A percentile compares a stretch with the other conserved stretches of the same genome.
phyloP scores from a whole-genome alignment of 2,888 invertebrate genomes.

The Hecatera dysodea region DNA sequence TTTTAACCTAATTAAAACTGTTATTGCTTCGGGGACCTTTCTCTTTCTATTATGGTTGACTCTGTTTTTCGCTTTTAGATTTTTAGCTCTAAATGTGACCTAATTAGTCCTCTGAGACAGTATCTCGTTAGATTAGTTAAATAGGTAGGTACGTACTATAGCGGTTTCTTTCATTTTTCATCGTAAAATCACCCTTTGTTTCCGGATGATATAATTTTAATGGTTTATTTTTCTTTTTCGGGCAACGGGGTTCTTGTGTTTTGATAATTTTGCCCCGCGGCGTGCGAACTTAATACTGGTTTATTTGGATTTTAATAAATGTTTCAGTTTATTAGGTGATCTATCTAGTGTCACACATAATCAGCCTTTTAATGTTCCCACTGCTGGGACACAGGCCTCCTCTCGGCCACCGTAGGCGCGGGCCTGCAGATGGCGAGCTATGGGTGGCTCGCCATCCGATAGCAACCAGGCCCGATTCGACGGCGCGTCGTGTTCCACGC shows the following conservation, averaged over 20 bases:
- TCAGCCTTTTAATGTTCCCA: no score
- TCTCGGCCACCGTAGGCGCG: no score
- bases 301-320: neutral
- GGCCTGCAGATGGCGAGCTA: no score
- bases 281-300: neutral
- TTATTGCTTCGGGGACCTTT: slow-evolving; percentile 76
- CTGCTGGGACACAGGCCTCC: no score
- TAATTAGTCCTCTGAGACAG: slow-evolving; percentile 47
- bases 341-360: neutral
- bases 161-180: slow-evolving; percentile 23
- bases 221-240: slow-evolving; percentile 18
- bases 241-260: slow-evolving; percentile 9
- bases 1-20: slow-evolving; percentile 85
- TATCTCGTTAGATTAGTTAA: slow-evolving; percentile 56
- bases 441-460: no score
- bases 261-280: slow-evolving; percentile 11
- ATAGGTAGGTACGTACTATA: slow-evolving; percentile 4
- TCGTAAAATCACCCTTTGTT: slow-evolving; percentile 41
- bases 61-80: slow-evolving; percentile 50
- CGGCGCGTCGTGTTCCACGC: no score
- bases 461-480: no score
- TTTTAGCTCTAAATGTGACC: slow-evolving; percentile 46
- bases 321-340: neutral
- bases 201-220: slow-evolving; percentile 34
- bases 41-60: slow-evolving; percentile 70